Evolutionary conservation across 2,888 invertebrate species (phyloP).

Genomic region (Drosophila nigritarsus): DNA sequence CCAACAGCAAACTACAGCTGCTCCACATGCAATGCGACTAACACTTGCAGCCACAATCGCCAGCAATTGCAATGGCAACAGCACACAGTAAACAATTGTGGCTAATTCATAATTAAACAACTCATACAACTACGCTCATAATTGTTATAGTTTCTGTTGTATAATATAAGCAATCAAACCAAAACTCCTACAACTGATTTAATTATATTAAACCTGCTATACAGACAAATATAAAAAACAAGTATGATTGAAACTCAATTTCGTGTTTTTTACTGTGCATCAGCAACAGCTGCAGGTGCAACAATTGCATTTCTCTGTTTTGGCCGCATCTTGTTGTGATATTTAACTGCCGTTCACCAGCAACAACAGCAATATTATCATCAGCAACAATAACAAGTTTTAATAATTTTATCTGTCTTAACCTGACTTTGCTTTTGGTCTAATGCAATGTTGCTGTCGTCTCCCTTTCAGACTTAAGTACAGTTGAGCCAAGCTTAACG

Average conservation of each 20-base stretch:
- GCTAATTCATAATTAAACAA: not conserved
- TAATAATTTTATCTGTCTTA: slow-evolving; percentile 66
- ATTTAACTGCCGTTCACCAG: slow-evolving; percentile 44
- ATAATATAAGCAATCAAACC: not conserved
- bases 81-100: slow-evolving; percentile 13
- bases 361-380: slow-evolving; percentile 16
- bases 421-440: slow-evolving; percentile 16
- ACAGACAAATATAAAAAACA: not conserved
- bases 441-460: slow-evolving; percentile 18
- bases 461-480: slow-evolving; percentile 32
- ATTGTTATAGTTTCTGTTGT: not conserved
- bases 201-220: not conserved
- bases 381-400: slow-evolving; percentile 51
- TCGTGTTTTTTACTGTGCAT: slow-evolving; percentile 2
- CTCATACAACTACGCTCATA: not conserved
- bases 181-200: not conserved
- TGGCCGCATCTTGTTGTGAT: slow-evolving; percentile 55
- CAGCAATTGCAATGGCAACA: slow-evolving; percentile 29
- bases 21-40: slow-evolving; percentile 57
- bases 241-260: not conserved
- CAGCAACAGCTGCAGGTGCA: slow-evolving; percentile 22
- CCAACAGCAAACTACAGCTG: slow-evolving; percentile 19
- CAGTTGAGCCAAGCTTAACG: slow-evolving; percentile 69
- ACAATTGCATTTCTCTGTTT: slow-evolving; percentile 58
- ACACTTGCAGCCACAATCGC: slow-evolving; percentile 40